Conservation (phyloP, 2,113 vertebrate species). For the Neofelis nebulosa region DNA sequence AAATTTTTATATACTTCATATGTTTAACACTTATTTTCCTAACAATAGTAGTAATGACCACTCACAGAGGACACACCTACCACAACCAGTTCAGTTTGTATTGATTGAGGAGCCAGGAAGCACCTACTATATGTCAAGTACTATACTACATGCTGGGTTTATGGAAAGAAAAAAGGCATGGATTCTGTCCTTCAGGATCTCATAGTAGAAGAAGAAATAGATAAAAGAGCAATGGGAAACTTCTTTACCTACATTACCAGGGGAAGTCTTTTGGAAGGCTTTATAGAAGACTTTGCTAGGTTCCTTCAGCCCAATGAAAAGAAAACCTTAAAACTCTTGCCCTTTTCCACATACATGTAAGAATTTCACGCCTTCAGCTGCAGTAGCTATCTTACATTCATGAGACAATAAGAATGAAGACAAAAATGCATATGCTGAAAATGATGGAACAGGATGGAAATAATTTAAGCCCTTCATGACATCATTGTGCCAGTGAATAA, state of each 20-base stretch:
- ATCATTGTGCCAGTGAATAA: neutral
- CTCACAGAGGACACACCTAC: neutral
- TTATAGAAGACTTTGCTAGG: slow-evolving; percentile 10
- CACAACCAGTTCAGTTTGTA: neutral
- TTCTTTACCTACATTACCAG: neutral
- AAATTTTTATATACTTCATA: slow-evolving; percentile 26
- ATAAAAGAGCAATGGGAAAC: neutral
- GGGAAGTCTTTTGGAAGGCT: slow-evolving; percentile 24
- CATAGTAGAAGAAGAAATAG: neutral
- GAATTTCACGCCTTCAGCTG: neutral
- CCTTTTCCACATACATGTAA: neutral
- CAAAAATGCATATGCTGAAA: neutral
- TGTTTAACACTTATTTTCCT: neutral
- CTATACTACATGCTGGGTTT: neutral
- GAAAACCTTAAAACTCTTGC: neutral
- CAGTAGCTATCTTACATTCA: slow-evolving; percentile 13
- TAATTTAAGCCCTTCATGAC: neutral
- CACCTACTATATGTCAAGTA: neutral
- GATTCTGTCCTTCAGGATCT: neutral
- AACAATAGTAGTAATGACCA: neutral
- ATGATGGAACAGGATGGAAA: neutral
- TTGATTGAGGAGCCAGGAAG: neutral
- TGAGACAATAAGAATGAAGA: slow-evolving; percentile 7
- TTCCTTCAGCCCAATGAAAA: slow-evolving; percentile 8
- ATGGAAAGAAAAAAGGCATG: neutral